Percentiles rank a stretch among this genome's conserved stretches.
These are phyloP conservation scores for Callinectes sapidus DNA, from an alignment of 2,888 invertebrate species.

Conservation along the genomic window DNA sequence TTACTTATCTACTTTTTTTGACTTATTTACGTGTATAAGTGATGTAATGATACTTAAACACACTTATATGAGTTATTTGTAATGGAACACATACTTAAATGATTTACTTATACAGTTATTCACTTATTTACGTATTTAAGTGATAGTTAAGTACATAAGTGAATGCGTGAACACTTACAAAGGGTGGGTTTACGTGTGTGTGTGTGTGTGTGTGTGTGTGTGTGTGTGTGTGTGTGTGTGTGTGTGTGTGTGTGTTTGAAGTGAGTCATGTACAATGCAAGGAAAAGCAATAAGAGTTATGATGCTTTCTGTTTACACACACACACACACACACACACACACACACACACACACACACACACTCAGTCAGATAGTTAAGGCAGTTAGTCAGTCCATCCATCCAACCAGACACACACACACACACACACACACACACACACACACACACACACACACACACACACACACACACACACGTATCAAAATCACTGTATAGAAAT, in stretches of 20 bases:
- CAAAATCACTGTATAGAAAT: no score
- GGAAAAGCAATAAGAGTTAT: neutral
- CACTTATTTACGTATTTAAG: neutral
- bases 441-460: neutral
- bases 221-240: neutral
- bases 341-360: constrained; percentile 39
- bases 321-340: constrained; percentile 46
- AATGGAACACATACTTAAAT: neutral
- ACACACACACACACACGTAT: neutral
- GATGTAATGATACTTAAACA: neutral
- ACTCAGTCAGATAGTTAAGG: neutral
- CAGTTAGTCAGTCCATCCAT: constrained; percentile 5
- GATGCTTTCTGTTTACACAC: neutral
- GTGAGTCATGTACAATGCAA: neutral
- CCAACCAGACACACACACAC: constrained; percentile 39
- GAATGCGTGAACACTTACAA: neutral
- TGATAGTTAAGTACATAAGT: neutral
- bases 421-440: constrained; percentile 48
- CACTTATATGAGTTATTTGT: neutral
- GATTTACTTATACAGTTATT: neutral
- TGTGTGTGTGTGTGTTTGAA: neutral
- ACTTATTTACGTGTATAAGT: neutral
- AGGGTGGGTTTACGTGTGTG: neutral
- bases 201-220: neutral
- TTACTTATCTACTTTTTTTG: neutral